A percentile compares a stretch with the other conserved stretches of the same genome.
These are phyloP conservation scores for Gobius niger DNA, from an alignment of 2,113 vertebrate species.

Conservation along the genomic window DNA sequence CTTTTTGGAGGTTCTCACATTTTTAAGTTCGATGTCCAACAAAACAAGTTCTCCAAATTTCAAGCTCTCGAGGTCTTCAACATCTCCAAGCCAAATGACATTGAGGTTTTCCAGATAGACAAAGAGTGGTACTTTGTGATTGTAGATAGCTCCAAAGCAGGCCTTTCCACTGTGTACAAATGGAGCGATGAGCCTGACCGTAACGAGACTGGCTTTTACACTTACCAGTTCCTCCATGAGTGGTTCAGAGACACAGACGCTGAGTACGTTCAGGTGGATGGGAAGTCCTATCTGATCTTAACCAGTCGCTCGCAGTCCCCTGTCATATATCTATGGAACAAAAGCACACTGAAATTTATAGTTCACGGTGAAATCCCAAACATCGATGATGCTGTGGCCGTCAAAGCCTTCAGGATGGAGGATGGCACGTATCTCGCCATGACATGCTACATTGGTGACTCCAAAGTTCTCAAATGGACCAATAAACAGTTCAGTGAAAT, in stretches of 20 bases:
- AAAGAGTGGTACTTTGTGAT: slow-evolving; percentile 91
- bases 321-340: slow-evolving; percentile 94
- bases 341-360: slow-evolving; percentile 87
- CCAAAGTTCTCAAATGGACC: slow-evolving; percentile 91
- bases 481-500: slow-evolving; percentile 90
- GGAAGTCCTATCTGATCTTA: slow-evolving; percentile 88
- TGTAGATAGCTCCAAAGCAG: slow-evolving; percentile 96
- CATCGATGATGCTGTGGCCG: slow-evolving; percentile 89
- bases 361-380: slow-evolving; percentile 86
- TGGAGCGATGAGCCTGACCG: slow-evolving; percentile 76
- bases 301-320: slow-evolving; percentile 93
- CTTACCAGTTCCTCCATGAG: slow-evolving; percentile 92
- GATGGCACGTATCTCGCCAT: slow-evolving; percentile 85
- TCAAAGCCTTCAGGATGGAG: slow-evolving; percentile 88
- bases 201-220: slow-evolving; percentile 92
- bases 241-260: slow-evolving; percentile 97
- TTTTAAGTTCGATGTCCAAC: slow-evolving; percentile 92
- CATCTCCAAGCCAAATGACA: slow-evolving; percentile 97
- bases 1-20: slow-evolving; percentile 96
- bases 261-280: slow-evolving; percentile 87
- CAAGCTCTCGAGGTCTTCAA: slow-evolving; percentile 93
- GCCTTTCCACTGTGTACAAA: slow-evolving; percentile 93
- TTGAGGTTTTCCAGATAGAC: slow-evolving; percentile 92
- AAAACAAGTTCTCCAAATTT: slow-evolving; percentile 95
- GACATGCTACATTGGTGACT: slow-evolving; percentile 96